Conservation (phyloP, 2,797 vertebrate species). For the Rousettus madagascariensis region DNA sequence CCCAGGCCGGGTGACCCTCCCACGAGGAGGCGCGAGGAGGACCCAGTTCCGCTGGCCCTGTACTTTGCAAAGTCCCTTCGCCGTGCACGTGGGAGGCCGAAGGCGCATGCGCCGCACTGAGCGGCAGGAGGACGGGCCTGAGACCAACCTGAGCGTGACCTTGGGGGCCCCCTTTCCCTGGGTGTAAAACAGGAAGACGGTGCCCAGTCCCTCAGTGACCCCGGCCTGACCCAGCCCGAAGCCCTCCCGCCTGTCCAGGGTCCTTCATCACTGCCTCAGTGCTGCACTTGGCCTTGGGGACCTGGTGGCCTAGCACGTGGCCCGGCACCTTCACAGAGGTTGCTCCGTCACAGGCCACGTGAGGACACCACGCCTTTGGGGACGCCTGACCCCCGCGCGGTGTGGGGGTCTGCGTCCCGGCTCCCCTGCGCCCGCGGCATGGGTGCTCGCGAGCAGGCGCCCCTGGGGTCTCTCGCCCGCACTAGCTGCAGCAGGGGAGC, state of each 20-base stretch:
- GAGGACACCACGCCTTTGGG: neutral
- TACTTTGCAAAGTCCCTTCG: too few relatives aligned
- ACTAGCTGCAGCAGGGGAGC: too few relatives aligned
- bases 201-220: neutral
- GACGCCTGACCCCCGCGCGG: neutral
- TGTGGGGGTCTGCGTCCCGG: neutral
- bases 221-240: neutral
- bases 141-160: neutral
- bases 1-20: neutral
- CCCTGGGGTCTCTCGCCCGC: too few relatives aligned
- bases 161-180: too few relatives aligned
- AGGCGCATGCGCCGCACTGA: rapidly evolving
- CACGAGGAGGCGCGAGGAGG: rapidly evolving
- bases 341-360: neutral
- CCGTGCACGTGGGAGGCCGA: rapidly evolving
- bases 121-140: neutral
- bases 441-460: neutral
- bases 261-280: neutral
- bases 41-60: too few relatives aligned
- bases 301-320: neutral
- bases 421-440: too few relatives aligned
- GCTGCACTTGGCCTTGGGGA: neutral
- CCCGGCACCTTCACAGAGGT: neutral
- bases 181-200: neutral
- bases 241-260: neutral